These are phyloP conservation scores for Ichneumoninae sp. DNA, from an alignment of 2,888 invertebrate genomes.

Conservation along the genomic window DNA sequence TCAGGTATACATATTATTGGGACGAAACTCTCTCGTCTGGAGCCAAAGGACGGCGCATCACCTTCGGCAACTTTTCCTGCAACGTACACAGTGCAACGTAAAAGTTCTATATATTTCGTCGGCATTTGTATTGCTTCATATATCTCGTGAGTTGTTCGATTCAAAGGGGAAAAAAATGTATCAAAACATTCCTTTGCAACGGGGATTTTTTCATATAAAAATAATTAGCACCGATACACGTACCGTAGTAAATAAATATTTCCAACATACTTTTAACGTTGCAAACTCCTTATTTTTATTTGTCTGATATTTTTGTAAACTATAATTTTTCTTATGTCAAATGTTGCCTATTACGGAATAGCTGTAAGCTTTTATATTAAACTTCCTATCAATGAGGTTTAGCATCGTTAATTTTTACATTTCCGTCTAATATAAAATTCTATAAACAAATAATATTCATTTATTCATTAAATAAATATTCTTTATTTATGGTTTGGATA, in stretches of 20 bases:
- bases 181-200: conserved; percentile 12
- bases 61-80: conserved; percentile 27
- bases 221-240: not conserved
- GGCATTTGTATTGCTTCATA: not conserved
- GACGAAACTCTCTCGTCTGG: conserved; percentile 25
- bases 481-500: not conserved
- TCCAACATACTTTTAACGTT: not conserved
- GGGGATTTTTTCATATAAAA: not conserved
- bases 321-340: not conserved
- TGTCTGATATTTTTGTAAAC: not conserved
- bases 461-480: not conserved
- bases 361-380: too few species aligned
- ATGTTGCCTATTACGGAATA: too few species aligned
- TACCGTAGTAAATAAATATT: not conserved
- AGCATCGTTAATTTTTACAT: too few species aligned
- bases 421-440: too few species aligned
- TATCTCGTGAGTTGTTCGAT: not conserved
- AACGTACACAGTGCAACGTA: conserved; percentile 12
- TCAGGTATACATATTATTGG: conserved; percentile 72
- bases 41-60: conserved; percentile 25
- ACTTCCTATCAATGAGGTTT: too few species aligned
- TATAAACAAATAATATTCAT: too few species aligned
- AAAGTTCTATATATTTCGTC: conserved; percentile 9
- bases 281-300: not conserved
- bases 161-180: conserved; percentile 22